Conservation (phyloP, 2,888 invertebrate species). For the Chrysodeixis includens region DNA sequence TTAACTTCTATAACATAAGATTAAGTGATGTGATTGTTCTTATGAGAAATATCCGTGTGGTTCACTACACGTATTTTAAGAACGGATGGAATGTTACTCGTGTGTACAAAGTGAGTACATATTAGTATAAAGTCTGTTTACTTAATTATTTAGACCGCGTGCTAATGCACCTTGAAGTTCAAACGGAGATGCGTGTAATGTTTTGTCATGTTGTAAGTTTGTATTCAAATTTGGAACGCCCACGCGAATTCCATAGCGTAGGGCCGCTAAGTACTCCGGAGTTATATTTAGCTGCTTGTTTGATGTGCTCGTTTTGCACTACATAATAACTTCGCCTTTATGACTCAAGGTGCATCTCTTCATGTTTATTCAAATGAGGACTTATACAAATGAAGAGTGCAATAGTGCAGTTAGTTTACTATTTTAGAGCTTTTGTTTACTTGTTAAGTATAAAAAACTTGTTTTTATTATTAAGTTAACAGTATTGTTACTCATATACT, state of each 20-base stretch:
- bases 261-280: constrained; percentile 42
- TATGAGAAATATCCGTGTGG: constrained; percentile 40
- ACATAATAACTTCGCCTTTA: constrained; percentile 10
- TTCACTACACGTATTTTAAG: constrained; percentile 60
- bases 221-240: constrained; percentile 35
- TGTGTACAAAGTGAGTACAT: constrained; percentile 74
- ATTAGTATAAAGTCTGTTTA: constrained; percentile 44
- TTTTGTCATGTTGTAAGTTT: constrained; percentile 8
- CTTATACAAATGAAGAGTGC: neutral
- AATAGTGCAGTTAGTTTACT: neutral
- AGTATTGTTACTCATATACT: no score
- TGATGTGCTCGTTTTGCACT: constrained; percentile 30
- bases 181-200: neutral
- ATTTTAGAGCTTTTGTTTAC: neutral
- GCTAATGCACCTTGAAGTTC: constrained; percentile 6
- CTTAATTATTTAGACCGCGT: constrained; percentile 28
- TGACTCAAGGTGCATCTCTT: neutral
- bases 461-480: no score
- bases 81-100: constrained; percentile 78
- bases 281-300: constrained; percentile 49
- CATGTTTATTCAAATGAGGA: neutral
- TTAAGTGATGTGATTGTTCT: constrained; percentile 43
- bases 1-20: constrained; percentile 13
- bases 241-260: constrained; percentile 48
- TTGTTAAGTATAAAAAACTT: no score